Conservation (phyloP, 64 coral and sea anemone species). For the Montipora foliosa region DNA sequence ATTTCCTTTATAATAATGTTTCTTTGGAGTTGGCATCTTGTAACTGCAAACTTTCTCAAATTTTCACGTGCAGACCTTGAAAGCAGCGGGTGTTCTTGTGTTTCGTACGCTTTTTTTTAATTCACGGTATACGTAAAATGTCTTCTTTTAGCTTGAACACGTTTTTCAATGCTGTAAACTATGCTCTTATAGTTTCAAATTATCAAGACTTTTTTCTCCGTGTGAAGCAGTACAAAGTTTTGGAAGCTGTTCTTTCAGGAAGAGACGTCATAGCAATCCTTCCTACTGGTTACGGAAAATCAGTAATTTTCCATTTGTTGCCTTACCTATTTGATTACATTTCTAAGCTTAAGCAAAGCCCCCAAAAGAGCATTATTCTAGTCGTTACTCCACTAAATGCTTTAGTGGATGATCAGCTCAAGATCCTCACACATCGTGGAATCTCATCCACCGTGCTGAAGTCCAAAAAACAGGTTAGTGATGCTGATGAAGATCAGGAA, state of each 20-base stretch:
- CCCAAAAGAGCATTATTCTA: conserved; percentile 33
- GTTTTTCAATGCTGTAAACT: conserved; percentile 37
- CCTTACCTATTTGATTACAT: conserved; percentile 45
- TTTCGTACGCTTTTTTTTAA: background rate
- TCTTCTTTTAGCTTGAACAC: conserved; percentile 7
- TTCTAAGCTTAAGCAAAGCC: background rate
- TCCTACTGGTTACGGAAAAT: conserved; percentile 62
- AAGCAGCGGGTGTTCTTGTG: background rate
- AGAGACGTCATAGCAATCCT: conserved; percentile 30
- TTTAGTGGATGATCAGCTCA: conserved; percentile 53
- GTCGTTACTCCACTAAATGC: conserved; percentile 56
- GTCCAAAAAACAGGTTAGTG: background rate
- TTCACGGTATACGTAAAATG: background rate
- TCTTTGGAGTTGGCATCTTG: conserved; percentile 15
- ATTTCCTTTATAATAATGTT: conserved; percentile 26
- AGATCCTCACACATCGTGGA: conserved; percentile 7
- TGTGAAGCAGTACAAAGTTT: conserved; percentile 32
- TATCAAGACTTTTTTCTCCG: conserved; percentile 48
- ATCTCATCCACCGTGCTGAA: background rate
- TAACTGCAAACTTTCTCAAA: background rate
- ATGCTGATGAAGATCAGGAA: background rate
- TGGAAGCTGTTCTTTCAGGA: conserved; percentile 18
- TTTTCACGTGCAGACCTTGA: background rate
- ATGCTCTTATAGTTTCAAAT: conserved; percentile 13
- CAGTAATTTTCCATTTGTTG: conserved; percentile 57